phyloP scores from a whole-genome alignment of 2,888 invertebrate genomes.

The Temnothorax rugatulus region DNA sequence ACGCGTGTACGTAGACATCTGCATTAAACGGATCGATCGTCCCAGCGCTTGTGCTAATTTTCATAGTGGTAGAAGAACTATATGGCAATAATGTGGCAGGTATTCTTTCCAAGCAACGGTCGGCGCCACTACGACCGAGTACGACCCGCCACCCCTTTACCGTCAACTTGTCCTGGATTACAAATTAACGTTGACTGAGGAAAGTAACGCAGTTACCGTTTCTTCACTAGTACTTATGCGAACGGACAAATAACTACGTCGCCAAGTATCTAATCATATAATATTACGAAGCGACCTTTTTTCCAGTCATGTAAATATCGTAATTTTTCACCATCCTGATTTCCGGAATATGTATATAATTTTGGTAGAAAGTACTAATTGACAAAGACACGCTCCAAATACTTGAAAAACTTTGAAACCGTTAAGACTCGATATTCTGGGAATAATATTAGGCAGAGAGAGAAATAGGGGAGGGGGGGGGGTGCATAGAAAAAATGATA shows the following conservation, averaged over 20 bases:
- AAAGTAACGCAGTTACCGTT: neutral
- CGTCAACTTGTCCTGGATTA: constrained; percentile 40
- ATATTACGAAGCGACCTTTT: constrained; percentile 8
- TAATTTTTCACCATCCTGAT: constrained; percentile 10
- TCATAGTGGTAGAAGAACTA: constrained; percentile 8
- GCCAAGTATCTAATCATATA: constrained; percentile 20
- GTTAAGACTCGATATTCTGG: neutral
- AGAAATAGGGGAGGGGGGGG: neutral
- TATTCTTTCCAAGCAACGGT: constrained; percentile 31
- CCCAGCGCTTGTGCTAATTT: constrained; percentile 56
- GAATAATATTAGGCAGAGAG: neutral
- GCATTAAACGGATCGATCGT: constrained; percentile 63
- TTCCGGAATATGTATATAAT: neutral
- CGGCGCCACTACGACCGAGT: constrained; percentile 43
- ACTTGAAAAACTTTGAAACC: neutral
- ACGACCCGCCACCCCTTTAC: constrained; percentile 32
- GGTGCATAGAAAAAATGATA: neutral
- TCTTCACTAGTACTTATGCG: neutral
- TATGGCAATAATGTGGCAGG: constrained; percentile 41
- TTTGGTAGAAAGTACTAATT: neutral
- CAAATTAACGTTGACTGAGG: constrained; percentile 37
- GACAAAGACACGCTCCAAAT: constrained; percentile 14
- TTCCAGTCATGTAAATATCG: constrained; percentile 2
- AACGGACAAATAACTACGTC: neutral
- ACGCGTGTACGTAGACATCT: constrained; percentile 45